Evolutionary conservation across 1,140 invertebrate genomes (phyloP).

Genomic region (Drosophila neocordata): DNA sequence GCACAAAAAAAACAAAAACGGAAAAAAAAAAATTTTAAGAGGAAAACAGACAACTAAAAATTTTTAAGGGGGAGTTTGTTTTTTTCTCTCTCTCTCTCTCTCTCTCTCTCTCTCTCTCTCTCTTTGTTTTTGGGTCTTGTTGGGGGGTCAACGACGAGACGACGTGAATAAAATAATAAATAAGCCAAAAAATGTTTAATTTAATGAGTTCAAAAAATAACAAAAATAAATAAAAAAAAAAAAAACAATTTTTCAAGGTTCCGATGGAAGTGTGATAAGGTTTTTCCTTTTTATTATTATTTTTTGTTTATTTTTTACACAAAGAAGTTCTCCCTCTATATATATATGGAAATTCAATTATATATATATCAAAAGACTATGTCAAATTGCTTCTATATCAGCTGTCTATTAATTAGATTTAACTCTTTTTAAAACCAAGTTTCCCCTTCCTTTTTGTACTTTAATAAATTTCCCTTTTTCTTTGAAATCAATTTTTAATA

Average conservation of each 20-base stretch:
- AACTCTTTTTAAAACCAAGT: too few relatives aligned
- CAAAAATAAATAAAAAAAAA: conserved; percentile 36
- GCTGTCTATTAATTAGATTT: too few relatives aligned
- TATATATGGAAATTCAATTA: too few relatives aligned
- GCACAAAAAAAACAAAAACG: conserved; percentile 62
- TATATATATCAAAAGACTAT: too few relatives aligned
- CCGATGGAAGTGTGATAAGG: conserved; percentile 34
- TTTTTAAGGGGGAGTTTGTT: background rate
- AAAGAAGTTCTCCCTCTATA: too few relatives aligned
- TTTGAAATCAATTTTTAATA: conserved; percentile 62
- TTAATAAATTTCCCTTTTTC: conserved; percentile 2
- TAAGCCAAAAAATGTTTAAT: conserved; percentile 57
- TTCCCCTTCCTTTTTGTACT: background rate
- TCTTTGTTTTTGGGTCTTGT: background rate
- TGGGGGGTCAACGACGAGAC: conserved; percentile 49
- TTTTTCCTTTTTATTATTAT: background rate
- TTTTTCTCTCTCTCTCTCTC: background rate
- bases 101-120: background rate
- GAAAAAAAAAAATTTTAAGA: conserved; percentile 25
- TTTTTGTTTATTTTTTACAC: too few relatives aligned
- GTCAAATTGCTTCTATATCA: too few relatives aligned
- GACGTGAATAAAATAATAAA: conserved; percentile 57
- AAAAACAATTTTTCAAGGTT: conserved; percentile 68
- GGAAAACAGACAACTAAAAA: conserved; percentile 24
- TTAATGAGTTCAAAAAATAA: conserved; percentile 74